Base-by-base conservation (phyloP, 2,113 vertebrate genomes). In the Heloderma charlesbogerti region DNA sequence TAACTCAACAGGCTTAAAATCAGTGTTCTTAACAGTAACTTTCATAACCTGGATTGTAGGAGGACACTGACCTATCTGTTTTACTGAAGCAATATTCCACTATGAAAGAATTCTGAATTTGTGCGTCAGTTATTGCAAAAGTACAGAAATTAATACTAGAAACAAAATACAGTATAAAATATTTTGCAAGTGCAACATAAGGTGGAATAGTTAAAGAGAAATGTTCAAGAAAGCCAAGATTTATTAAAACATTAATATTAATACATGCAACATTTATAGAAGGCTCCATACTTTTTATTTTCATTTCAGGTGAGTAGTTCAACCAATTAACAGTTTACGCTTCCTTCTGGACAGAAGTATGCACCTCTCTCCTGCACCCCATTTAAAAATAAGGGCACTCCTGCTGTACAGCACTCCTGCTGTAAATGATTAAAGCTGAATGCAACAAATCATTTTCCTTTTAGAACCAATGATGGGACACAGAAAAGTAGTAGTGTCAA, bases 201-300 rank as follows among this genome's bases (percentile, higher is more conserved):
- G 48, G 22, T 57, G 8, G 20, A 87, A 66, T 60, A 54, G 45
- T 54, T 82, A 31, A 51, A 22, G 13, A 69, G 16, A 81, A 81
- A 54, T 31, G 25, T 57, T 54, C 57, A 71, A 89, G 34, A 78
- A 86, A 57, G 2, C 13, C 25, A 80, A 66, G 37, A 63, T 63
- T 87, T 92, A 80, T 51, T 5, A 86, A 94, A 88, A 4, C 31
- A 43, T 78, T 93, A 12, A n/a, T 16, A 88, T 79, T 93, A 12
- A 40, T 16, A 87, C 48, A 37, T 91, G 90, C 94, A 89, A 90
- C 91, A 71, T 91, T 83, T 92, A 89, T 12, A 37, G 91, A 79
- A 93, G 9, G 48, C 6, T 91, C 66, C 4, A 57, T 37, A 54
- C 43, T 86, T 90, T 88, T 87, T 91, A 37, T 63, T 88, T 60